Evolutionary conservation across 2,888 invertebrate species (phyloP), one percentile per base, ranked within the genome.

Genomic region (Chydorus sphaericus): DNA sequence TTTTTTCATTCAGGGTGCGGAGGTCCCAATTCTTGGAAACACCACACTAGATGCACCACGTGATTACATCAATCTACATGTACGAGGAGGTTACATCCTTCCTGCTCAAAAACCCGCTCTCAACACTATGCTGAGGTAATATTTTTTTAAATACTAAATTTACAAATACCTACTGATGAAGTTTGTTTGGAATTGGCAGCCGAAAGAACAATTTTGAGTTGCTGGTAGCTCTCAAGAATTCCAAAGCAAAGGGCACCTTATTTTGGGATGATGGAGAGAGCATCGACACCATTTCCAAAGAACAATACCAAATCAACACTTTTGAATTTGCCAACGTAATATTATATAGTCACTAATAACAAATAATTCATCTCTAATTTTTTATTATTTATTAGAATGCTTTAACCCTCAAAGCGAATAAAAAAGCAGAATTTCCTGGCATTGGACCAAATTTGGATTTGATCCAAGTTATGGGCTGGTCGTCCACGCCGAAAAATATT

Each of bases 221-320:
- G 36, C 63, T 66, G 48, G 60, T 66, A 37, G 64, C 65, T 18
- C 58, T 64, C 11, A 62, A 63, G 56, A 61, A 60, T 10, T 48
- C 58, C 20, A 60, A 58, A 10, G 63, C 66, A 14, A 29, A 26
- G 6, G 66, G 66, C 26, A 39, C 57, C 26, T 61, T 66, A 2
- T 66, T 62, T 57, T 65, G 64, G 61, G 66, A 66, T 57, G 66
- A 66, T 58, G 66, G 66, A 38, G 62, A 62, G 29, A 62, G 63
- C 11, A 61, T 60, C 23, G 61, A 48, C 48, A 58, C 62, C 8
- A 56, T 62, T 29, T 58, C 55, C 29, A 59, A 56, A 11, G 60
- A 56, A 6, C 26, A 56, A 7, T 63, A 62, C 54, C 62, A 58
- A 56, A 54, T 59, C 18, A 60, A 60, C 5, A 57, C 48, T 11